Conservation (phyloP, 2,113 vertebrate species). For the Neogale vison region DNA sequence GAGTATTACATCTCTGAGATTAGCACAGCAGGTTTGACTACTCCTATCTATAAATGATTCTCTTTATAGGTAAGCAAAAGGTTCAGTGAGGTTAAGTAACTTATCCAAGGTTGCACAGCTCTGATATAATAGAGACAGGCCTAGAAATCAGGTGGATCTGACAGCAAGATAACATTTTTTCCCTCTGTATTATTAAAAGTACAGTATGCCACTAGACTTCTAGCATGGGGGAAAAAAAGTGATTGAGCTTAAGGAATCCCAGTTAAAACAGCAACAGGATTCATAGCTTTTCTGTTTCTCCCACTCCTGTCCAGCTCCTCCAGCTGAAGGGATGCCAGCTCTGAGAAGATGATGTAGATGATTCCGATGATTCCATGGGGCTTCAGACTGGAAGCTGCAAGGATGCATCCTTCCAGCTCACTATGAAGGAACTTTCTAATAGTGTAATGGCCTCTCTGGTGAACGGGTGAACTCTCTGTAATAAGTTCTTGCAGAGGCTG, state of each 20-base stretch:
- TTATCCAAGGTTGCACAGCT: background rate
- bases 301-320: background rate
- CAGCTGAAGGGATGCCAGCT: background rate
- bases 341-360: background rate
- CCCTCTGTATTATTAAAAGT: background rate
- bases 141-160: background rate
- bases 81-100: background rate
- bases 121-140: background rate
- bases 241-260: conserved; percentile 17
- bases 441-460: background rate
- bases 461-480: background rate
- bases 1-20: background rate
- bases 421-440: background rate
- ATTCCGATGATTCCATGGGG: background rate
- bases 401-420: background rate
- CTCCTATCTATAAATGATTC: background rate
- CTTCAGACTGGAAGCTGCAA: background rate
- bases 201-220: background rate
- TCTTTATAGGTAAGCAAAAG: conserved; percentile 12
- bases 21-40: background rate
- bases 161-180: background rate
- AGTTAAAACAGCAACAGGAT: background rate
- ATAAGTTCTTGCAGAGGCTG: background rate
- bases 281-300: background rate
- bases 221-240: background rate